Evolutionary conservation across 2,888 invertebrate species (phyloP).

Genomic region (Ommatoiulus sabulosus): DNA sequence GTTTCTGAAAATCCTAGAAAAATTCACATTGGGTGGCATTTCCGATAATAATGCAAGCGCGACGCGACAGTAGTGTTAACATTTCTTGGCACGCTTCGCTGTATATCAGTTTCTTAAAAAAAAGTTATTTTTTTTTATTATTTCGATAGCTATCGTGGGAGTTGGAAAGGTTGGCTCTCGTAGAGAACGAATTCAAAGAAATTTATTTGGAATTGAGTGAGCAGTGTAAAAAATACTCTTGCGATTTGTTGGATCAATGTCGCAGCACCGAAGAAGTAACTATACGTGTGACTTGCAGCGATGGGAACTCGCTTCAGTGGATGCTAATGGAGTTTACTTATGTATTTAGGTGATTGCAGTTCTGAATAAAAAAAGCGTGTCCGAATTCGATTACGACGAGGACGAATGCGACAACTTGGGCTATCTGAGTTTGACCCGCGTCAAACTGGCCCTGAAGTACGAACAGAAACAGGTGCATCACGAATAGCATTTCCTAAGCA

Average conservation of each 20-base stretch:
- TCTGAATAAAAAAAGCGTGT: constrained; percentile 67
- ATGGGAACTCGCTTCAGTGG: background rate
- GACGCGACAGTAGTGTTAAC: background rate
- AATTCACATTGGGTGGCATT: background rate
- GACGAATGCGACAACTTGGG: constrained; percentile 65
- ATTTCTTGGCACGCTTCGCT: background rate
- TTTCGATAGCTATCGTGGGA: constrained; percentile 69
- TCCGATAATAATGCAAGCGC: background rate
- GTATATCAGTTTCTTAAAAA: background rate
- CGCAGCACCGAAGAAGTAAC: constrained; percentile 71
- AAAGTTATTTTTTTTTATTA: background rate
- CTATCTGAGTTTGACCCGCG: constrained; percentile 68
- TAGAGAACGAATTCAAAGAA: constrained; percentile 72
- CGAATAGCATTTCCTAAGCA: background rate
- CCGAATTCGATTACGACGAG: constrained; percentile 65
- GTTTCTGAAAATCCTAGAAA: background rate
- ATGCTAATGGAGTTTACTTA: background rate
- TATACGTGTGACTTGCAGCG: background rate
- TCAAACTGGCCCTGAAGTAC: constrained; percentile 72
- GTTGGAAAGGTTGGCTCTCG: constrained; percentile 69
- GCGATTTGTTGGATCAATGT: constrained; percentile 72
- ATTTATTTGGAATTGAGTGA: constrained; percentile 69
- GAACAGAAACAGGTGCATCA: constrained; percentile 71
- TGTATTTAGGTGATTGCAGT: constrained; percentile 68
- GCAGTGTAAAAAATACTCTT: constrained; percentile 72